Conservation (phyloP, 2,113 vertebrate genomes). For the Platysteira castanea region DNA sequence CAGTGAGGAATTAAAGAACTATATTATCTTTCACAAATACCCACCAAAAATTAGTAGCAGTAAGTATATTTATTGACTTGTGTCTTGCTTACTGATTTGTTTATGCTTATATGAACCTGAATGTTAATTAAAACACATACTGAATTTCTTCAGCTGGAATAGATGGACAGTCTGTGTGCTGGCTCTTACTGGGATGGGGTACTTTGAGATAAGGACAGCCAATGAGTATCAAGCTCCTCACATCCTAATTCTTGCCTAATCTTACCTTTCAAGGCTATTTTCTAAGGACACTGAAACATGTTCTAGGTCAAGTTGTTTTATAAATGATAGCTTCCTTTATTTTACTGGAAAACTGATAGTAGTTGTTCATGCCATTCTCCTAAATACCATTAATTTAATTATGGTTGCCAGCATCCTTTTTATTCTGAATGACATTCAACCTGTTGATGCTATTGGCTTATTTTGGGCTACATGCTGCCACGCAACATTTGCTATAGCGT, state of each 20-base stretch:
- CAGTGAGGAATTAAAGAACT: background rate
- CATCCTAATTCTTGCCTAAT: background rate
- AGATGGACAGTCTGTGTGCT: background rate
- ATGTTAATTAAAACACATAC: background rate
- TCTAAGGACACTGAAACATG: background rate
- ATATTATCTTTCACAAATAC: background rate
- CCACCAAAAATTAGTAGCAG: background rate
- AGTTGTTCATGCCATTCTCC: background rate
- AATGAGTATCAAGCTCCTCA: background rate
- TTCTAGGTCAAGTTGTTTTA: background rate
- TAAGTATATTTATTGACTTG: background rate
- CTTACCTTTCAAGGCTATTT: background rate
- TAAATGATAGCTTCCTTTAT: background rate
- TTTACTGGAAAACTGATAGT: background rate
- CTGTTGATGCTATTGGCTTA: constrained; percentile 20
- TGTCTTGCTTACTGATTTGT: background rate
- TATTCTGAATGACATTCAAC: background rate
- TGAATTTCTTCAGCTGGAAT: background rate
- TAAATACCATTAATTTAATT: background rate
- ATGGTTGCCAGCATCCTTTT: background rate
- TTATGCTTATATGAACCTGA: background rate
- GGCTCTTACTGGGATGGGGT: background rate
- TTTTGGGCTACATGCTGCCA: constrained; percentile 17
- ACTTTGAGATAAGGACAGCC: background rate
- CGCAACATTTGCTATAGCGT: constrained; percentile 40